Evolutionary conservation across 2,888 invertebrate species (phyloP).

Genomic region (Siphonodentalium dalli): DNA sequence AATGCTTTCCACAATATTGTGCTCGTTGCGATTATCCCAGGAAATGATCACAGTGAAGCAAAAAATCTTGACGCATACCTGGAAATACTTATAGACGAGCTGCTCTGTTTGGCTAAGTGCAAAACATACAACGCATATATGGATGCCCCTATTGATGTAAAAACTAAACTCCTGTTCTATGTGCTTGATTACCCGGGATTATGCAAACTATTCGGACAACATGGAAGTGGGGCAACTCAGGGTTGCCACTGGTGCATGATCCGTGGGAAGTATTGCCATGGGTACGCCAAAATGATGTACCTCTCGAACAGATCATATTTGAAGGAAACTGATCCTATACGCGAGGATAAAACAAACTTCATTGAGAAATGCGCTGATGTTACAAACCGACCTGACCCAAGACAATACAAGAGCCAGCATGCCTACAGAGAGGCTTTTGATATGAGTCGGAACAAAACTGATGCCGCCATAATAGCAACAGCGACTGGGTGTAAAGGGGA

Average conservation of each 20-base stretch:
- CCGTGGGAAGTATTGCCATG: neutral
- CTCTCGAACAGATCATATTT: neutral
- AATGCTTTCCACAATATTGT: conserved; percentile 5
- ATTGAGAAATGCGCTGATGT: too few species aligned
- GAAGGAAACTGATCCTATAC: neutral
- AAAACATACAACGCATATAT: neutral
- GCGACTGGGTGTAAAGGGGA: conserved; percentile 5
- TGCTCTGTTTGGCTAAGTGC: conserved; percentile 5
- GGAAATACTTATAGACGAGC: conserved; percentile 9
- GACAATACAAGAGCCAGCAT: neutral
- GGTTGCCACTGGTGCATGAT: conserved; percentile 6
- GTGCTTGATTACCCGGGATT: conserved; percentile 10
- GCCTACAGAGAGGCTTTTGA: neutral
- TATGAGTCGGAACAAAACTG: neutral
- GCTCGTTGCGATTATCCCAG: conserved; percentile 7
- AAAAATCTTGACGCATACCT: neutral
- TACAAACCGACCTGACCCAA: neutral
- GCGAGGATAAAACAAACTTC: neutral
- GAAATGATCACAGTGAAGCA: neutral
- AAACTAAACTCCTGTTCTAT: conserved; percentile 3
- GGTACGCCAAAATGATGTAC: conserved; percentile 3
- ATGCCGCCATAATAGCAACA: neutral
- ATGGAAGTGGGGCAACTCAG: conserved; percentile 4
- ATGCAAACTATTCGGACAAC: conserved; percentile 1
- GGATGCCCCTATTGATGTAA: conserved; percentile 2